These are phyloP conservation scores for Zonitis immaculata DNA, from an alignment of 2,888 invertebrate species.

Conservation along the genomic window DNA sequence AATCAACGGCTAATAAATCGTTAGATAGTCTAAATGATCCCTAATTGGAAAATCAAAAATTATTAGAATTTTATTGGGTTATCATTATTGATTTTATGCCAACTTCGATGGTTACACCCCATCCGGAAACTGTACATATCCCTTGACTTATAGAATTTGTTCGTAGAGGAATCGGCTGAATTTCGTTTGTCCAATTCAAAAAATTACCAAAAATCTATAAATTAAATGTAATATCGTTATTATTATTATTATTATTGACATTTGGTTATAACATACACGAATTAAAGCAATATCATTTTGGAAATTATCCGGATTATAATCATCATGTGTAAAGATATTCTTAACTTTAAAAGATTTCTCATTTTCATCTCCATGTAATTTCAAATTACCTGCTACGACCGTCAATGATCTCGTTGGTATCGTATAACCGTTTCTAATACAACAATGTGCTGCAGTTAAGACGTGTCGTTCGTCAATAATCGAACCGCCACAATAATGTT, in stretches of 20 bases:
- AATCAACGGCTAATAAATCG: too few relatives aligned
- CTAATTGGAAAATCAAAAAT: too few relatives aligned
- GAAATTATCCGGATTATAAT: not conserved
- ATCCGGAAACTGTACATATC: slow-evolving; percentile 11
- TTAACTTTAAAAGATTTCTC: too few relatives aligned
- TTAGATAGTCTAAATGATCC: too few relatives aligned
- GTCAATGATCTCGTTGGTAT: not conserved
- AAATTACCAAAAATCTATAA: slow-evolving; percentile 12
- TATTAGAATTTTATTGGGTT: too few relatives aligned
- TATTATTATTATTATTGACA: not conserved
- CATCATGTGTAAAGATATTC: slow-evolving; percentile 8
- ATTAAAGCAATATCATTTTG: slow-evolving; percentile 10
- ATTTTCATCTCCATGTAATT: not conserved
- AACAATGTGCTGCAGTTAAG: slow-evolving; percentile 14
- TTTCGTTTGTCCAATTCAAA: slow-evolving; percentile 5
- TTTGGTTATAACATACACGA: slow-evolving; percentile 2
- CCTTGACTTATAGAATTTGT: not conserved
- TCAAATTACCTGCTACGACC: slow-evolving; percentile 7
- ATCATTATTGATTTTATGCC: not conserved
- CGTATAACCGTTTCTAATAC: not conserved
- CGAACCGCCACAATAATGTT: slow-evolving; percentile 12
- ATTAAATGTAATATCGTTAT: not conserved
- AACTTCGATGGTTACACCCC: slow-evolving; percentile 7
- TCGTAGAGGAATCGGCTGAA: slow-evolving; percentile 3
- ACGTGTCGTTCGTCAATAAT: slow-evolving; percentile 11